Conservation (phyloP, 1,140 invertebrate species). For the Drosophila miranda region DNA sequence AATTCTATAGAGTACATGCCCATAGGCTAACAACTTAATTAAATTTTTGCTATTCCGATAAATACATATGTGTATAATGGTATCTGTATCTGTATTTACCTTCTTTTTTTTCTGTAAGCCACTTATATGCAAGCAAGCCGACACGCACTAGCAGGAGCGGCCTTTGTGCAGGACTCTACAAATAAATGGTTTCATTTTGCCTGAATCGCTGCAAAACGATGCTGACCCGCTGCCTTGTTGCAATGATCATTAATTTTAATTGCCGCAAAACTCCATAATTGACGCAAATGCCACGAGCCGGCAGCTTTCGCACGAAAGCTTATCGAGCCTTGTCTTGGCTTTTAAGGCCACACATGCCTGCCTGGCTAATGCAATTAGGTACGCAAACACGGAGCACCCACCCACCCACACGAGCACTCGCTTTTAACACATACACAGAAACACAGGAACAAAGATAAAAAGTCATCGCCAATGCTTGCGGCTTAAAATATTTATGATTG, state of each 20-base stretch:
- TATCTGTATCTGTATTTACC: not conserved
- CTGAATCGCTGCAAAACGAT: conserved; percentile 14
- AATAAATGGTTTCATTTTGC: conserved; percentile 5
- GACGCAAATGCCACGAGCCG: conserved; percentile 49
- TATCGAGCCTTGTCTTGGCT: conserved; percentile 30
- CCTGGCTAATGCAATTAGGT: conserved; percentile 65
- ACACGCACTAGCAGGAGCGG: no score
- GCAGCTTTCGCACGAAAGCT: conserved; percentile 5
- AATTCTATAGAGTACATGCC: no score
- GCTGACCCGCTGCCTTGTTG: conserved; percentile 20
- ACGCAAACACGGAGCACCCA: conserved; percentile 6
- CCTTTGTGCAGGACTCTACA: no score
- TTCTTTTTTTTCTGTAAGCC: no score
- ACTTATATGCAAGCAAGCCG: no score
- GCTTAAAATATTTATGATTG: conserved; percentile 77
- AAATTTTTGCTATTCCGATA: no score
- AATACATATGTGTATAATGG: no score
- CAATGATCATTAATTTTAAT: conserved; percentile 68
- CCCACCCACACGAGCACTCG: conserved; percentile 1
- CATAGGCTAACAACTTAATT: not conserved
- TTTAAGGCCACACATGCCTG: conserved; percentile 45
- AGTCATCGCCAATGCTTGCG: conserved; percentile 53
- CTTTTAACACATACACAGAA: not conserved
- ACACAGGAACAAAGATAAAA: conserved; percentile 32
- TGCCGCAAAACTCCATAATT: conserved; percentile 65